Base-by-base conservation (phyloP, 1,140 invertebrate genomes). In the Drosophila sp. region DNA sequence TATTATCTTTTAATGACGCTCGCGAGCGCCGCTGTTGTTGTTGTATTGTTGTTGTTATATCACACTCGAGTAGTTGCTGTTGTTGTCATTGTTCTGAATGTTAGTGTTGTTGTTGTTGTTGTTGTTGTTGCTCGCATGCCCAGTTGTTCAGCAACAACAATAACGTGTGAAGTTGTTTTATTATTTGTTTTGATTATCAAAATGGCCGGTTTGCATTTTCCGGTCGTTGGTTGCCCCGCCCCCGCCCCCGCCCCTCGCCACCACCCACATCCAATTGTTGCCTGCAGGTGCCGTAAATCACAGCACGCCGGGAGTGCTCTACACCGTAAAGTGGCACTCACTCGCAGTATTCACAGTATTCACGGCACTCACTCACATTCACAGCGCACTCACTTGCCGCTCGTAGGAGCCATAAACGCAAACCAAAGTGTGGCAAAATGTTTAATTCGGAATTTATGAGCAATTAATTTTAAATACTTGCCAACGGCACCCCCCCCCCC, bases 131-230 rank as follows among this genome's bases (percentile, higher is more conserved):
- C 38, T 27, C 46, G 43, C 59, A 45, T 69, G 57, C 51, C 58
- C 57, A 54, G 73, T n/a, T n/a, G n/a, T n/a, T n/a, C n/a, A n/a
- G n/a, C n/a, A n/a, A n/a, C 54, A 87, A 63, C 46, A 50, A 53
- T 80, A 89, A 80, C 77, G 84, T 89, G 84, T 80, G 83, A 89
- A 89, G 79, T 72, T 89, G 83, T 90, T 90, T 90, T 90, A 90
- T 90, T 90, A 89, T 90, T 90, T 90, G 89, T 90, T 90, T 89
- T 90, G 89, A 90, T 90, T 84, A 89, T 90, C 77, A 90, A 90
- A 90, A 87, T 79, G 71, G 64, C 69, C 76, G 57, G 83, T 81
- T 89, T 84, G 79, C 80, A 89, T 78, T 89, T 89, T 89, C 83
- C 83, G 86, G 71, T 84, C 57, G 84, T 84, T 89, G 80, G 73